Conservation (phyloP, 2,113 vertebrate genomes). For the Nibea coibor region DNA sequence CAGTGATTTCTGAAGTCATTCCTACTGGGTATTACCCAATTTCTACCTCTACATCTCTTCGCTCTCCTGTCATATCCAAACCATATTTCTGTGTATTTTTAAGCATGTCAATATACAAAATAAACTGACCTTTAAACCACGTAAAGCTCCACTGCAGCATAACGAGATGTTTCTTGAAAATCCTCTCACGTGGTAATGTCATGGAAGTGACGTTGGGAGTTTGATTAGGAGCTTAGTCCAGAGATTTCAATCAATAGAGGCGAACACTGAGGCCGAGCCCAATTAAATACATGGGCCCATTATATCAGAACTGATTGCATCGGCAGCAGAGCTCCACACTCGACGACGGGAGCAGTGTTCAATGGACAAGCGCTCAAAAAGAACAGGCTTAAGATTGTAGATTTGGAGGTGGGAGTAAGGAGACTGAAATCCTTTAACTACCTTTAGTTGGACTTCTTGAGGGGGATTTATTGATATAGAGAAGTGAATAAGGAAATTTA, state of each 20-base stretch:
- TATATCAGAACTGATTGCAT: slow-evolving; percentile 79
- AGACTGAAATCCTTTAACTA: slow-evolving; percentile 59
- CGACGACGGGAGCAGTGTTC: slow-evolving; percentile 73
- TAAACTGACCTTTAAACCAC: slow-evolving; percentile 6
- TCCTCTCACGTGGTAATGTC: slow-evolving; percentile 25
- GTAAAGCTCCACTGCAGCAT: slow-evolving; percentile 2
- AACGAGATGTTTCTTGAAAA: slow-evolving; percentile 50
- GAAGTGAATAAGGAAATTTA: neutral
- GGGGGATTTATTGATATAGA: neutral
- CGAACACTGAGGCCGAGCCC: slow-evolving; percentile 59
- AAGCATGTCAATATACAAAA: neutral
- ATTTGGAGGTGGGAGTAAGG: slow-evolving; percentile 54
- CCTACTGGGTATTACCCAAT: neutral
- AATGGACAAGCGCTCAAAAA: slow-evolving; percentile 71
- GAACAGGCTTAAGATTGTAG: slow-evolving; percentile 73
- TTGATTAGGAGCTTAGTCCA: slow-evolving; percentile 68
- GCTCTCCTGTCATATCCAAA: neutral
- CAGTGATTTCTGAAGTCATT: neutral
- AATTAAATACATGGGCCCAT: slow-evolving; percentile 78
- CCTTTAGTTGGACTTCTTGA: slow-evolving; percentile 30
- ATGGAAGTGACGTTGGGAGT: slow-evolving; percentile 46
- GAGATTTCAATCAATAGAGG: slow-evolving; percentile 76
- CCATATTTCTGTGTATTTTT: neutral
- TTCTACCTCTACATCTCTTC: neutral
- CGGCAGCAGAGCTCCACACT: slow-evolving; percentile 52